Percentiles rank a stretch among this genome's conserved stretches.
Conservation (phyloP, 2,797 vertebrate genomes). For the Pogoniulus pusillus region DNA sequence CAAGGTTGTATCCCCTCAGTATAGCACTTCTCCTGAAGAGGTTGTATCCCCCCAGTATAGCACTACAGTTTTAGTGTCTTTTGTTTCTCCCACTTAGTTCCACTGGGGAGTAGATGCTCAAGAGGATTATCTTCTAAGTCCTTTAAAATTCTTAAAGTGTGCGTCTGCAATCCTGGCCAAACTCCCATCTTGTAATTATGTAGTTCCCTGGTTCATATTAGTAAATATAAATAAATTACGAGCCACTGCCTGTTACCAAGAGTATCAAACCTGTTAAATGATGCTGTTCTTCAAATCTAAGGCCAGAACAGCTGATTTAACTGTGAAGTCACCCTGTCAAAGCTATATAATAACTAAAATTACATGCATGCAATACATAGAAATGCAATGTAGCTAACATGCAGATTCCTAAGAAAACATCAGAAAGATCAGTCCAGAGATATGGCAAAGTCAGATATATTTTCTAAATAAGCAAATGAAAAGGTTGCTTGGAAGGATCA, state of each 20-base stretch:
- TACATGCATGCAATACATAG: background rate
- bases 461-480: background rate
- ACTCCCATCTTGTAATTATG: background rate
- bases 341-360: background rate
- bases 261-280: background rate
- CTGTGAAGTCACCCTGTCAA: slow-evolving; percentile 8
- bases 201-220: background rate
- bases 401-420: slow-evolving; percentile 4
- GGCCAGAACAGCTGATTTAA: slow-evolving; percentile 34
- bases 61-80: too few relatives aligned
- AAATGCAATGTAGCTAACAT: slow-evolving; percentile 3
- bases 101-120: background rate
- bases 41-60: too few relatives aligned
- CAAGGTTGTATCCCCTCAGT: too few relatives aligned
- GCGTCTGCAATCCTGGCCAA: background rate
- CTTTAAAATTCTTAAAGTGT: slow-evolving; percentile 23
- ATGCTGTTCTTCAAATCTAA: slow-evolving; percentile 17
- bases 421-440: slow-evolving; percentile 30
- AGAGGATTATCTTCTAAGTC: background rate
- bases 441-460: slow-evolving; percentile 22
- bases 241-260: background rate
- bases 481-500: background rate
- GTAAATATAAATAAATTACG: slow-evolving; percentile 7
- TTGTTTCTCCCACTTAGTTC: background rate
- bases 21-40: too few relatives aligned